Conservation (phyloP, 2,888 invertebrate genomes). For the Flabesymbios commensalis region DNA sequence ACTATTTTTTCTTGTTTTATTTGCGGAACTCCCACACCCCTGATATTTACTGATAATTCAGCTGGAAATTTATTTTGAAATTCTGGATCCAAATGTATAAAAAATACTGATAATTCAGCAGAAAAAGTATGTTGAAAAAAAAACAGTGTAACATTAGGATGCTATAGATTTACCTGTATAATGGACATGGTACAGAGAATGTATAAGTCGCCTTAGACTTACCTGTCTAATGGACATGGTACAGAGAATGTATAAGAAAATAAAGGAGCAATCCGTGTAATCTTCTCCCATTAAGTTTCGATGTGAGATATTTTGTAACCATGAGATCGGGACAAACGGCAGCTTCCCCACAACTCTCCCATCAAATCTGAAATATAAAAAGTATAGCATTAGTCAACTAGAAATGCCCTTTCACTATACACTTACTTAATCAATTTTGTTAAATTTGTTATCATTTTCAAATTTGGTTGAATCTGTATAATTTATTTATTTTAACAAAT, state of each 20-base stretch:
- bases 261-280: conserved; percentile 97
- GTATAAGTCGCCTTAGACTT: too few relatives aligned
- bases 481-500: too few relatives aligned
- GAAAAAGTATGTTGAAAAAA: background rate
- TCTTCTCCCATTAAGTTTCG: conserved; percentile 95
- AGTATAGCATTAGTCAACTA: background rate
- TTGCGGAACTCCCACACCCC: too few relatives aligned
- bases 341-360: conserved; percentile 95
- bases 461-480: too few relatives aligned
- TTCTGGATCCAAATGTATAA: too few relatives aligned
- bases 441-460: too few relatives aligned
- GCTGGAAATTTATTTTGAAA: background rate
- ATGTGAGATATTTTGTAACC: conserved; percentile 93
- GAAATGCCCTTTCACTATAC: background rate
- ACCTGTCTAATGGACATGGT: conserved; percentile 97
- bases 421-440: too few relatives aligned
- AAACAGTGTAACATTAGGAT: too few relatives aligned
- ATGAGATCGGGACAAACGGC: conserved; percentile 93
- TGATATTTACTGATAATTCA: too few relatives aligned
- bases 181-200: too few relatives aligned
- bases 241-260: conserved; percentile 97
- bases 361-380: conserved; percentile 76
- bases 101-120: too few relatives aligned
- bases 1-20: too few relatives aligned
- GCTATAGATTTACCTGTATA: conserved; percentile 65